Percentiles rank a stretch among this genome's conserved stretches.
These are phyloP conservation scores for Semnornis frantzii DNA, from an alignment of 2,113 vertebrate genomes.

Conservation along the genomic window DNA sequence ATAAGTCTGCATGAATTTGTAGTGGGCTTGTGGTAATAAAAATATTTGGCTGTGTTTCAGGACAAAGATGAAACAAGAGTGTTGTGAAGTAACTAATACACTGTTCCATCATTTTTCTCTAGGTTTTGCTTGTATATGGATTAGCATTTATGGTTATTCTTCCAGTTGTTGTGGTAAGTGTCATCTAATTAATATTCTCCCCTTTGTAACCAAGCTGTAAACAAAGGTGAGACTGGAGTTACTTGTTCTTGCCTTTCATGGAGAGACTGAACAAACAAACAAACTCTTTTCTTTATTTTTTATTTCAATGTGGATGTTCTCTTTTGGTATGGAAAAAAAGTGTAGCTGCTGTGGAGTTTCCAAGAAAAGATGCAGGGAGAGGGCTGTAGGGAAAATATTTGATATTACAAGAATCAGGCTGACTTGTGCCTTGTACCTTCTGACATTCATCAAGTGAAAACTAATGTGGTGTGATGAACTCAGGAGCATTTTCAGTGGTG, in stretches of 20 bases:
- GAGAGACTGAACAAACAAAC: neutral
- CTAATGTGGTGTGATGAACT: neutral
- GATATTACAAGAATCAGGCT: neutral
- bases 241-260: neutral
- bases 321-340: neutral
- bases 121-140: conserved; percentile 97
- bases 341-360: neutral
- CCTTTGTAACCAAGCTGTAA: neutral
- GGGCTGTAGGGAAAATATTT: neutral
- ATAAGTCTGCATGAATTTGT: neutral
- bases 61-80: neutral
- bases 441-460: neutral
- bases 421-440: neutral
- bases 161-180: conserved; percentile 95
- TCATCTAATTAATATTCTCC: neutral
- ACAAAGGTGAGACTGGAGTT: neutral
- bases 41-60: neutral
- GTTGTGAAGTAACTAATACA: neutral
- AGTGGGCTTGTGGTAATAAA: neutral
- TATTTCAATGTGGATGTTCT: neutral
- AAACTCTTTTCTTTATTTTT: neutral
- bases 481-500: neutral
- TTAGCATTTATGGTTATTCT: conserved; percentile 99
- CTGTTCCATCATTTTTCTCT: neutral
- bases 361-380: neutral